A percentile compares a stretch with the other conserved stretches of the same genome.
These are phyloP conservation scores for Neuroterus valhalla DNA, from an alignment of 1,140 invertebrate species.

Conservation along the genomic window DNA sequence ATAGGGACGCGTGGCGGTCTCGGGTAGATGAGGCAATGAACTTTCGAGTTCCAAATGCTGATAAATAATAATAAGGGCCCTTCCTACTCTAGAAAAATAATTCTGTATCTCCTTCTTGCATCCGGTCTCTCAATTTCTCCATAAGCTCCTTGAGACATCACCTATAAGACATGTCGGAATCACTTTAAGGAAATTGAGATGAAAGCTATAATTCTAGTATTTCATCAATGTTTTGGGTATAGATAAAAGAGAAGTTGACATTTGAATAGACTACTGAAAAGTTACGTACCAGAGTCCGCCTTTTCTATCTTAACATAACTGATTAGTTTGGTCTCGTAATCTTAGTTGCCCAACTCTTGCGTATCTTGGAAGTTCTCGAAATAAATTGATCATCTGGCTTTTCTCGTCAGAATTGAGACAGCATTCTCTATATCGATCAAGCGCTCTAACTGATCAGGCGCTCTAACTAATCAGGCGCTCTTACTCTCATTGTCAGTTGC, in stretches of 20 bases:
- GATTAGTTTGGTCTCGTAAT: conserved; percentile 15
- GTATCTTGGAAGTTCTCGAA: not conserved
- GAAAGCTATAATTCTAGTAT: not conserved
- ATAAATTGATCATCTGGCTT: conserved; percentile 16
- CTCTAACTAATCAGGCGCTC: too few relatives aligned
- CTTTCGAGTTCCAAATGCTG: too few relatives aligned
- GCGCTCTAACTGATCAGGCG: not conserved
- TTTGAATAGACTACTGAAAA: conserved; percentile 25
- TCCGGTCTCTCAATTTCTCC: too few relatives aligned
- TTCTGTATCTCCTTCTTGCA: too few relatives aligned
- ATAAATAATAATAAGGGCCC: too few relatives aligned
- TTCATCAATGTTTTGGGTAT: not conserved
- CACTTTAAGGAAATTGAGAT: too few relatives aligned
- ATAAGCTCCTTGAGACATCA: too few relatives aligned
- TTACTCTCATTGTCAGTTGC: not conserved
- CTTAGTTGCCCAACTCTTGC: conserved; percentile 8
- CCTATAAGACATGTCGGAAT: too few relatives aligned
- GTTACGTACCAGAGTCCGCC: not conserved
- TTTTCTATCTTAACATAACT: not conserved
- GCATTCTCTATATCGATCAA: conserved; percentile 8
- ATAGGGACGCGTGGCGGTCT: too few relatives aligned
- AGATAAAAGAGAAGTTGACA: conserved; percentile 1
- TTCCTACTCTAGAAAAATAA: too few relatives aligned
- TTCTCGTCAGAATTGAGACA: conserved; percentile 26
- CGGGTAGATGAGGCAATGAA: too few relatives aligned